Conservation (phyloP, 2,888 invertebrate species). For the Bruchidius siliquastri region DNA sequence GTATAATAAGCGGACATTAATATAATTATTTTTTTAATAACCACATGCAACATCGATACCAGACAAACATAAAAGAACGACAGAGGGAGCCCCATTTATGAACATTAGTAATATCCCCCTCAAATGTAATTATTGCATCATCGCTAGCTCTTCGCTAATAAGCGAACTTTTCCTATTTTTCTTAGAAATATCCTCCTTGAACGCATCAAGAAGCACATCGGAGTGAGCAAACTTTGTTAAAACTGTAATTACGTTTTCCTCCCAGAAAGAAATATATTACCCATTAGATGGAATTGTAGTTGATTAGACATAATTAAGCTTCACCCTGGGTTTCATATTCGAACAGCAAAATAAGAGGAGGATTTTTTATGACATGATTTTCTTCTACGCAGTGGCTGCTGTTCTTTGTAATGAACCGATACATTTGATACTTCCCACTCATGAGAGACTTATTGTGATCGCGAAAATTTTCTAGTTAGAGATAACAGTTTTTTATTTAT, state of each 20-base stretch:
- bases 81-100: neutral
- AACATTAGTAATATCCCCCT: neutral
- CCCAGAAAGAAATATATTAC: neutral
- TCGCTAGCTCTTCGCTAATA: neutral
- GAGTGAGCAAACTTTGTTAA: neutral
- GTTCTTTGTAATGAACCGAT: no score
- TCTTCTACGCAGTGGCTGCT: no score
- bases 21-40: neutral
- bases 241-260: neutral
- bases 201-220: neutral
- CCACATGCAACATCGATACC: neutral
- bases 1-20: no score
- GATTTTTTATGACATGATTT: neutral
- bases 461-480: no score
- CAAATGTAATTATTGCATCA: neutral
- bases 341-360: neutral
- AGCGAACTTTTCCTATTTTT: neutral
- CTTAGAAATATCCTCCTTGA: neutral
- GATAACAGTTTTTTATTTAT: no score
- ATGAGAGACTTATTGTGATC: no score
- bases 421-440: no score
- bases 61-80: neutral
- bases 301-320: neutral
- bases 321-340: neutral
- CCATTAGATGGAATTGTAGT: neutral